Evolutionary conservation across 2,113 vertebrate genomes (phyloP).

Genomic region (Triplophysa tibetana): DNA sequence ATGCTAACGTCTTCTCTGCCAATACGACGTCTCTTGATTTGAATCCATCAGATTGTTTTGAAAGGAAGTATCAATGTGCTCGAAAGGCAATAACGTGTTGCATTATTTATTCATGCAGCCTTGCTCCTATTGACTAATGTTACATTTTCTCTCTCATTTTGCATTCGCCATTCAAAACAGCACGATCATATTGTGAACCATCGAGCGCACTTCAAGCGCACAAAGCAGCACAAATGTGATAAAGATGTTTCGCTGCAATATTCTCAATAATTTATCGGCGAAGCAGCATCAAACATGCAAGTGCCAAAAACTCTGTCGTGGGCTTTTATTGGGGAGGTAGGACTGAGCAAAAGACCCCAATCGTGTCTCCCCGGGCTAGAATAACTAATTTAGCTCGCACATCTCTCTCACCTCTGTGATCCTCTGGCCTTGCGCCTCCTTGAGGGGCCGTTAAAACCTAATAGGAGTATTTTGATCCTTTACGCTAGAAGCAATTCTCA

Average conservation of each 20-base stretch:
- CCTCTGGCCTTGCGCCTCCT: conserved; percentile 61
- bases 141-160: conserved; percentile 22
- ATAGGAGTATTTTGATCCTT: conserved; percentile 54
- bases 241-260: background rate
- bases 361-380: conserved; percentile 66
- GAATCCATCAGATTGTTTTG: background rate
- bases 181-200: conserved; percentile 27
- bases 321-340: conserved; percentile 47
- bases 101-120: conserved; percentile 24
- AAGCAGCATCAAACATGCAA: conserved; percentile 47
- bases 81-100: background rate
- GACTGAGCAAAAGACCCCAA: conserved; percentile 67
- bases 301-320: conserved; percentile 52
- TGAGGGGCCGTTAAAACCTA: conserved; percentile 60
- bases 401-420: conserved; percentile 65
- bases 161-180: background rate
- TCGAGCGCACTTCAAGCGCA: background rate
- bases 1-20: background rate
- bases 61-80: background rate
- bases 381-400: conserved; percentile 69
- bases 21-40: background rate
- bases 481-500: conserved; percentile 19
- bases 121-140: conserved; percentile 50
- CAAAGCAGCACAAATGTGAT: conserved; percentile 6
- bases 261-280: conserved; percentile 40